Evolutionary conservation across 2,888 invertebrate species (phyloP).

Genomic region (Lycocerus yunnanus): DNA sequence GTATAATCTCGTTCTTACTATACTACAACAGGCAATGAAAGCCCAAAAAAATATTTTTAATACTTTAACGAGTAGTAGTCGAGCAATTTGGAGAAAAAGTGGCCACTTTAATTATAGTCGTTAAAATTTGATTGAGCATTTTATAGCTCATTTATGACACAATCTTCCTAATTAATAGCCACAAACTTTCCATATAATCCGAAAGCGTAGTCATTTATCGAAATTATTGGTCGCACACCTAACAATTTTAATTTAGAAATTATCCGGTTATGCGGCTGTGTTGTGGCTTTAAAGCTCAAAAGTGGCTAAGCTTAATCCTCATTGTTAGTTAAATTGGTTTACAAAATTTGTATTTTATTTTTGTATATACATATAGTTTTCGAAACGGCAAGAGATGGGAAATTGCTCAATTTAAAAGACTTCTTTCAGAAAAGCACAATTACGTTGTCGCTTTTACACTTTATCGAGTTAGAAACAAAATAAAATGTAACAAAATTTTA

Average conservation of each 20-base stretch:
- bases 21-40: not conserved
- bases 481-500: not conserved
- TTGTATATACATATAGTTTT: not conserved
- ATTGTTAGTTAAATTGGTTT: not conserved
- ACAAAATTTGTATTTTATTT: not conserved
- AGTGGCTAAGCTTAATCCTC: not conserved
- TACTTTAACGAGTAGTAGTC: not conserved
- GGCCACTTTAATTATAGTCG: constrained; percentile 25
- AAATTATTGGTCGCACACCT: constrained; percentile 16
- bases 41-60: not conserved
- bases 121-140: constrained; percentile 36
- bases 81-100: constrained; percentile 6
- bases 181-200: constrained; percentile 16
- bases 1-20: not conserved
- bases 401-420: not conserved
- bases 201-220: constrained; percentile 9
- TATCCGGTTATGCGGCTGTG: constrained; percentile 7
- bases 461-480: not conserved
- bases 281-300: constrained; percentile 6
- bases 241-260: constrained; percentile 11
- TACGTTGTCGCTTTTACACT: not conserved
- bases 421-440: not conserved
- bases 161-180: constrained; percentile 31
- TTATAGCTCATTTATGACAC: constrained; percentile 32
- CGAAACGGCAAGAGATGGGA: not conserved